Conservation (phyloP, 2,797 vertebrate species). For the Nothura maculosa region DNA sequence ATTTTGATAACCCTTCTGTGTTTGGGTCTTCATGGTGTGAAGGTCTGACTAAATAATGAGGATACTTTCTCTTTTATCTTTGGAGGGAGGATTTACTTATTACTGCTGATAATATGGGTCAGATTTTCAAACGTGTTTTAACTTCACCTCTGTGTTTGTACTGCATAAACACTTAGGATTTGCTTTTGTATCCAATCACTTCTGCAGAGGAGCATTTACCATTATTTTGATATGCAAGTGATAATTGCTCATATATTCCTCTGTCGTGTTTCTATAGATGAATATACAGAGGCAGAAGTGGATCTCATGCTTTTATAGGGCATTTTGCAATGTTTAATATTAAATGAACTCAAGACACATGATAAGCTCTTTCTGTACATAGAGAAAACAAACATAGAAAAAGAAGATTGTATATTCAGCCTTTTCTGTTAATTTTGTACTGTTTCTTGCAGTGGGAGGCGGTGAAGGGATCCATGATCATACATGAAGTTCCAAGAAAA, state of each 20-base stretch:
- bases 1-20: constrained; percentile 65
- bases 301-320: constrained; percentile 11
- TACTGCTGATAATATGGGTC: constrained; percentile 54
- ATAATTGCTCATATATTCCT: neutral
- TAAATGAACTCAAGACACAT: neutral
- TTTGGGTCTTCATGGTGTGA: constrained; percentile 42
- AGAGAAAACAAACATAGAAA: neutral
- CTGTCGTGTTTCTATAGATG: constrained; percentile 17
- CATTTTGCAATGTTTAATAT: neutral
- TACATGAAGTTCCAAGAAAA: neutral
- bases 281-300: constrained; percentile 19
- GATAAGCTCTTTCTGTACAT: neutral
- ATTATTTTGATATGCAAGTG: constrained; percentile 44
- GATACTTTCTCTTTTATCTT: constrained; percentile 65
- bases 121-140: constrained; percentile 67
- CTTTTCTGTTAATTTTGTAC: neutral
- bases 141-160: constrained; percentile 61
- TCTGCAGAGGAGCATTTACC: constrained; percentile 26
- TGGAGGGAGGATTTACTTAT: constrained; percentile 69
- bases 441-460: neutral
- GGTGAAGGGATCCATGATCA: neutral
- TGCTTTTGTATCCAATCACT: constrained; percentile 55
- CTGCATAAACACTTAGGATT: constrained; percentile 50
- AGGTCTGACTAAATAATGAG: constrained; percentile 68
- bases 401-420: neutral